Base-by-base conservation (phyloP, 2,888 invertebrate genomes). In the Rapana venosa region DNA sequence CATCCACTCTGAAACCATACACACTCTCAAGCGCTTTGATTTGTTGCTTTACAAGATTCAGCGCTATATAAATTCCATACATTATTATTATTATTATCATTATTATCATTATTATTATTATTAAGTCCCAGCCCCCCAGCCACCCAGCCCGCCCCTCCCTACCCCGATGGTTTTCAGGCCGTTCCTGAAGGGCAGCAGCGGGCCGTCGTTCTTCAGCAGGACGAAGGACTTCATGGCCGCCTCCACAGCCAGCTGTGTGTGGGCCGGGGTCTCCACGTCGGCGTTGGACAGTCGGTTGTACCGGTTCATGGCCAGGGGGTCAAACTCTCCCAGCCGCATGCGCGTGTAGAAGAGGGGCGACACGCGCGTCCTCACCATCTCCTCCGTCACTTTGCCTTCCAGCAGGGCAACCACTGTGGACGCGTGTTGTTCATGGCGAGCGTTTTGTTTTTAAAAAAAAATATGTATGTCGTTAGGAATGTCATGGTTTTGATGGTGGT, bases 141-240 rank as follows among this genome's bases (percentile, higher is more conserved):
- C 79, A n/a, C 79, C 8, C 30, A 35, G 35, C 11, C n/a, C 32
- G 47, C 8, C 5, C 35, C 0, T 13, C 36, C 91, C 81, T 83
- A 92, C 92, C 30, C 90, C 91, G 74, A 92, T 85, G 13, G 81
- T 90, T 17, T 90, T 87, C 56, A 88, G 89, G 30, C 26, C 32
- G 35, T 32, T 56, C 22, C 81, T 89, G 4, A 95, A 81, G 81
- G 94, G 93, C 22, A 94, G 90, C n/a, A 92, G 56, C 6, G 4
- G 22, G 47, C 87, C 81, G 32, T 92, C 77, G 26, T 95, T 94
- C 90, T 95, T 95, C 87, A 95, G 91, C 89, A 95, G 90, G 6
- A 95, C 95, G 91, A 95, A 94, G n/a, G 94, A 92, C 90, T 94
- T 94, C 91, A 93, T 92, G 47, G 95, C 95, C 22, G 95, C 94